Conservation (phyloP, 2,113 vertebrate species). For the Myrmecobius fasciatus region DNA sequence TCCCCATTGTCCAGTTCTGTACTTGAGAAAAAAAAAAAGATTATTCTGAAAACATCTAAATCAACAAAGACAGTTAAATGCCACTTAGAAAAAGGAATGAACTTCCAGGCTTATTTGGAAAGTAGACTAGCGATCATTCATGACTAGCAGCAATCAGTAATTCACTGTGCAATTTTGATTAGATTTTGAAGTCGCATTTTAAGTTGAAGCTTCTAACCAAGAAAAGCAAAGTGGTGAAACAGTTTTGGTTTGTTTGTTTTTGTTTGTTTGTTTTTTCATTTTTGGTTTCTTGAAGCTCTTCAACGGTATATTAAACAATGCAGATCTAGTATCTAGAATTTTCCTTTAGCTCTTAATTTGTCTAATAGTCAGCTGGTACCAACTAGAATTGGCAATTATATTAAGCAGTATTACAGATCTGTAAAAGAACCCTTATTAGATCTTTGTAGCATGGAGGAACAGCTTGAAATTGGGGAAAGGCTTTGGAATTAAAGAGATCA, state of each 20-base stretch:
- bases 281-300: slow-evolving; percentile 13
- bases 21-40: neutral
- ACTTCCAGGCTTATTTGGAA: neutral
- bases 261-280: too few relatives aligned
- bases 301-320: neutral
- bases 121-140: neutral
- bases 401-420: neutral
- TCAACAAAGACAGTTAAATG: neutral
- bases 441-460: neutral
- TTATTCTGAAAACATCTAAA: slow-evolving; percentile 33
- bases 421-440: neutral
- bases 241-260: too few relatives aligned
- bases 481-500: neutral
- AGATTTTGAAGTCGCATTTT: slow-evolving; percentile 26
- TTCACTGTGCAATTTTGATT: slow-evolving; percentile 17
- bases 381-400: slow-evolving; percentile 26
- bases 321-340: neutral
- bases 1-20: neutral
- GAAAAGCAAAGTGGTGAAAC: neutral
- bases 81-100: slow-evolving; percentile 25
- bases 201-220: neutral
- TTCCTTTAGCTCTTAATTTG: neutral
- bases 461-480: neutral
- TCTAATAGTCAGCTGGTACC: neutral
- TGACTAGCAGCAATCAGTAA: neutral